Evolutionary conservation across 2,113 vertebrate genomes (phyloP).

Genomic region (Stercorarius parasiticus): DNA sequence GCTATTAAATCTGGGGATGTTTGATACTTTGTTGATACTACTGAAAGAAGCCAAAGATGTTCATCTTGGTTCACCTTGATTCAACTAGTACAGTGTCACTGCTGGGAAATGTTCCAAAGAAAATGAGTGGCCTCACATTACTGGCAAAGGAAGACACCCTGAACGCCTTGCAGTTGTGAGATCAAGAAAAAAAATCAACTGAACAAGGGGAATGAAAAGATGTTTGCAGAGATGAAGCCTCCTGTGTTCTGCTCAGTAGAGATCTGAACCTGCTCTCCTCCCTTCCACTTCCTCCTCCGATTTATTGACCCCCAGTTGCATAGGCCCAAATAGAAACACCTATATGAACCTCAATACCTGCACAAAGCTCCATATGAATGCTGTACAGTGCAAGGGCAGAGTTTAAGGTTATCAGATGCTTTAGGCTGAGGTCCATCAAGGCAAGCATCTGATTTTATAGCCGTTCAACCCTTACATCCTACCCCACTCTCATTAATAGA

Average conservation of each 20-base stretch:
- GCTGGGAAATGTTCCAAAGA: not conserved
- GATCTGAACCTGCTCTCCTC: not conserved
- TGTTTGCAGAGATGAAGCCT: not conserved
- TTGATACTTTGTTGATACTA: not conserved
- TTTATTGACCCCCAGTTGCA: not conserved
- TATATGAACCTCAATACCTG: not conserved
- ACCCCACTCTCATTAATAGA: not conserved
- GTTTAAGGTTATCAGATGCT: not conserved
- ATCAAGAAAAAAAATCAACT: not conserved
- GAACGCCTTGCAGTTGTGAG: not conserved
- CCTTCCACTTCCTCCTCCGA: not conserved
- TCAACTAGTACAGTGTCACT: not conserved
- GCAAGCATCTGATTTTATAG: not conserved
- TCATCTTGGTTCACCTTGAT: not conserved
- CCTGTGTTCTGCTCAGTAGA: not conserved
- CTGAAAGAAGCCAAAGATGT: not conserved
- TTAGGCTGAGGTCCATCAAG: not conserved
- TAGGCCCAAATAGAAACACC: not conserved
- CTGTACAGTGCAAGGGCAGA: not conserved
- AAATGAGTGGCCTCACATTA: not conserved
- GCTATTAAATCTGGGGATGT: not conserved
- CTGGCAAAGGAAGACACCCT: not conserved
- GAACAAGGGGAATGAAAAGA: not conserved
- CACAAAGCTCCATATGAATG: not conserved
- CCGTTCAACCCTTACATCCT: not conserved